Evolutionary conservation across 2,888 invertebrate species (phyloP).

Genomic region (Chalcosyrphus nemorum): DNA sequence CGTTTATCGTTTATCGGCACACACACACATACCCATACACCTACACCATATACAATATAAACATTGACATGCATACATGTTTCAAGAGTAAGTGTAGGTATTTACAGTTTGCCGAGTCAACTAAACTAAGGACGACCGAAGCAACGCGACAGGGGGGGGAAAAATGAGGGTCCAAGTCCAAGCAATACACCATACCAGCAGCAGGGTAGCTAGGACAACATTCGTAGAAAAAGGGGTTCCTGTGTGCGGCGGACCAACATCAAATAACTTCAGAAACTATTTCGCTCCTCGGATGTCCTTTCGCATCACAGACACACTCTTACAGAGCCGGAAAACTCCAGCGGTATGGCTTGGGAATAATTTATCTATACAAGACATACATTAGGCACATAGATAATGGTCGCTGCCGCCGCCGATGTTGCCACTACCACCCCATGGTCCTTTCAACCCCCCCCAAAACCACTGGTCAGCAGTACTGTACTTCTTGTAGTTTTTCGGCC

Average conservation of each 20-base stretch:
- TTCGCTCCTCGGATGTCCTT: slow-evolving; percentile 73
- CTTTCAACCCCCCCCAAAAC: slow-evolving; percentile 20
- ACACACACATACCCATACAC: slow-evolving; percentile 27
- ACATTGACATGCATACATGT: slow-evolving; percentile 50
- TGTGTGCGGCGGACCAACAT: slow-evolving; percentile 72
- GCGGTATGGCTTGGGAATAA: slow-evolving; percentile 66
- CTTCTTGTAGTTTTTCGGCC: slow-evolving; percentile 68
- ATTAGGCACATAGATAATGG: slow-evolving; percentile 72
- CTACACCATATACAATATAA: slow-evolving; percentile 29
- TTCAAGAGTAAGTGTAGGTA: slow-evolving; percentile 68
- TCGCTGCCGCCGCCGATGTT: slow-evolving; percentile 66
- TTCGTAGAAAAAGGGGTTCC: slow-evolving; percentile 65
- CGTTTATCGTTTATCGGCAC: slow-evolving; percentile 71
- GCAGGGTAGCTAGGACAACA: slow-evolving; percentile 28
- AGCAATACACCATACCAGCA: slow-evolving; percentile 12
- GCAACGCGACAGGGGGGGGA: neutral
- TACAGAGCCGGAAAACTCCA: slow-evolving; percentile 29
- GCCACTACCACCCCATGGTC: slow-evolving; percentile 48
- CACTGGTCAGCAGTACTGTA: slow-evolving; percentile 63
- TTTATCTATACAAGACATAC: slow-evolving; percentile 72
- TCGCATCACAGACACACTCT: slow-evolving; percentile 52
- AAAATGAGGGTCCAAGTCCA: slow-evolving; percentile 58
- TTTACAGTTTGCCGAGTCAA: slow-evolving; percentile 72
- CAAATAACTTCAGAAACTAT: slow-evolving; percentile 73
- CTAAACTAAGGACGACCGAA: slow-evolving; percentile 60